These are phyloP conservation scores for Anarrhichthys ocellatus DNA, from an alignment of 2,113 vertebrate species.

Conservation along the genomic window DNA sequence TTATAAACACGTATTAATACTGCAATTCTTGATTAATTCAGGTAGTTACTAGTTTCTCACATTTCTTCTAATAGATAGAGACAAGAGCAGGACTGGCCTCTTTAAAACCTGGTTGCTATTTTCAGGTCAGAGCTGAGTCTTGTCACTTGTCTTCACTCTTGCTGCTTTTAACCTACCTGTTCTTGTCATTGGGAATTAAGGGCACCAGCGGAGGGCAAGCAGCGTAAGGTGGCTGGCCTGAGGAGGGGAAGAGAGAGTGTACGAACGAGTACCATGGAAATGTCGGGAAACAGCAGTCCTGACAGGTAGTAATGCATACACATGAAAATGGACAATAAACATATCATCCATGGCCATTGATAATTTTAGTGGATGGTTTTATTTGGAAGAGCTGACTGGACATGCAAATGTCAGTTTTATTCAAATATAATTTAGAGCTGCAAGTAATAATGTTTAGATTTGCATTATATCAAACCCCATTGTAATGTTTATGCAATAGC, in stretches of 20 bases:
- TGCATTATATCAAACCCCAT: too few relatives aligned
- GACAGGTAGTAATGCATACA: neutral
- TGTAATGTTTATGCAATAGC: neutral
- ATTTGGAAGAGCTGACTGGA: neutral
- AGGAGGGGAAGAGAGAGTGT: conserved; percentile 3
- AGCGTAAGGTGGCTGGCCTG: conserved; percentile 2
- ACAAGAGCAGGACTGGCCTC: conserved; percentile 5
- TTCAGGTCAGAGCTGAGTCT: conserved; percentile 25
- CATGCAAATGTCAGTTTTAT: neutral
- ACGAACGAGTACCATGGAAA: neutral
- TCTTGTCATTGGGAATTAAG: conserved; percentile 56
- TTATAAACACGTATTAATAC: too few relatives aligned
- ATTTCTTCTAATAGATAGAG: conserved; percentile 17
- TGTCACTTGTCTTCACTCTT: conserved; percentile 49
- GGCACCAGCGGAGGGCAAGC: conserved; percentile 7
- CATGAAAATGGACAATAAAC: neutral
- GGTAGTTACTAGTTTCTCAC: neutral
- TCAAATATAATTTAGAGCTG: neutral
- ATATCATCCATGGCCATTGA: neutral
- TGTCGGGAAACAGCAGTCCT: neutral
- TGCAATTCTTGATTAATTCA: neutral
- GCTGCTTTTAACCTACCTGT: conserved; percentile 51
- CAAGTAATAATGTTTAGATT: neutral
- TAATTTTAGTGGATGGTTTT: neutral
- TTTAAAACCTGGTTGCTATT: conserved; percentile 27